phyloP scores from a whole-genome alignment of 2,797 vertebrate genomes.

The Telmatherina bonti region DNA sequence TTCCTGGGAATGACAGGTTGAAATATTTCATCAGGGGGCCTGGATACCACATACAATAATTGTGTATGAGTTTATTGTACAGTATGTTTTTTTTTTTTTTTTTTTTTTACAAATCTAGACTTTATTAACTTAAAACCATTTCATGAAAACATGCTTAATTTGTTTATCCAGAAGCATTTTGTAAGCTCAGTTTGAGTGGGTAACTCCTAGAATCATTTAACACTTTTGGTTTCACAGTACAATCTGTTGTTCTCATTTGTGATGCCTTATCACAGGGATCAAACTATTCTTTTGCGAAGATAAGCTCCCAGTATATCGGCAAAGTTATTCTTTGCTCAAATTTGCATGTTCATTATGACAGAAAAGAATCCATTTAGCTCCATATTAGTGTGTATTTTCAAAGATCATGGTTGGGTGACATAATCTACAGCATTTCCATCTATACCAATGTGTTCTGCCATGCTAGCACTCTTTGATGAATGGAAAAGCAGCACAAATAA shows the following conservation, averaged over 20 bases:
- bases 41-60: background rate
- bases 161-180: background rate
- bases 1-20: slow-evolving; percentile 29
- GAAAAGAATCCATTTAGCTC: background rate
- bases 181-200: slow-evolving; percentile 27
- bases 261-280: slow-evolving; percentile 15
- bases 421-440: background rate
- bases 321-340: background rate
- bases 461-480: background rate
- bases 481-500: background rate
- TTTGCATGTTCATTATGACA: background rate
- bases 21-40: background rate
- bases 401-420: background rate
- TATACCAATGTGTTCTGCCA: background rate
- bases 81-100: background rate
- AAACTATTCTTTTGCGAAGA: background rate
- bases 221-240: slow-evolving; percentile 34
- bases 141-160: background rate
- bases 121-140: background rate
- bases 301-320: background rate
- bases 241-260: slow-evolving; percentile 44
- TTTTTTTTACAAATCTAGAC: background rate
- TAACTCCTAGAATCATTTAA: slow-evolving; percentile 52
- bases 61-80: background rate
- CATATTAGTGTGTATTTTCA: background rate